Base-by-base conservation (phyloP, 92 coral and sea anemone species). In the Palythoa grandiflora region DNA sequence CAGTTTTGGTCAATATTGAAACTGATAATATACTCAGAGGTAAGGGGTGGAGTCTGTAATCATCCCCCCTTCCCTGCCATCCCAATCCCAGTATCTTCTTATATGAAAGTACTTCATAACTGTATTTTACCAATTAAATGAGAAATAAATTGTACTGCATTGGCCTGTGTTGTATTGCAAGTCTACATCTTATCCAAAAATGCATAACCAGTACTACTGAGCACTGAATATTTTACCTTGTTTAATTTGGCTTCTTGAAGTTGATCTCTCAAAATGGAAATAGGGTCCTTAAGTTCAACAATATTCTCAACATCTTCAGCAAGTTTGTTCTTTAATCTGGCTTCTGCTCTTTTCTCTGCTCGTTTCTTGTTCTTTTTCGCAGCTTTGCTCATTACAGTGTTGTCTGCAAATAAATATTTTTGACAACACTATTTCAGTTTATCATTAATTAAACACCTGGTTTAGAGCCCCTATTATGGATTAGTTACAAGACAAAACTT, bases 361-460 rank as follows among this genome's bases (percentile, higher is more conserved):
- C 86, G 21, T 68, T 81, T 81, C 86, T 81, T 81, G 86, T 81
- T 81, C 60, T 81, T 81, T 65, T 16, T 66, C 28, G 75, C 86
- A 48, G 86, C 61, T 17, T 81, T 81, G 65, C 75, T 81, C 36
- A 66, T 20, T 81, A 66, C 86, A 48, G 19, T 12, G 44, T 66
- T 81, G 47, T 81, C 86, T 81, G 60, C 4, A 12, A 60, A 66
- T 63, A 66, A 9, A 7, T 5, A 37, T 37, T 16, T 79, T 1
- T 12, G 28, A 28, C 3, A n/a, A 36, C 14, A 38, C 4, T 55
- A 59, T 38, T 78, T 44, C 19, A 75, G 19, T 20, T 17, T 74
- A 1, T 12, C 15, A 68, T 9, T 2, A 59, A 68, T 9, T 2
- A 59, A 59, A 15, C 70, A 17, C 8, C 20, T 17, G 8, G 20